phyloP scores from a whole-genome alignment of 2,888 invertebrate genomes.

The Drosophila peninsularis region DNA sequence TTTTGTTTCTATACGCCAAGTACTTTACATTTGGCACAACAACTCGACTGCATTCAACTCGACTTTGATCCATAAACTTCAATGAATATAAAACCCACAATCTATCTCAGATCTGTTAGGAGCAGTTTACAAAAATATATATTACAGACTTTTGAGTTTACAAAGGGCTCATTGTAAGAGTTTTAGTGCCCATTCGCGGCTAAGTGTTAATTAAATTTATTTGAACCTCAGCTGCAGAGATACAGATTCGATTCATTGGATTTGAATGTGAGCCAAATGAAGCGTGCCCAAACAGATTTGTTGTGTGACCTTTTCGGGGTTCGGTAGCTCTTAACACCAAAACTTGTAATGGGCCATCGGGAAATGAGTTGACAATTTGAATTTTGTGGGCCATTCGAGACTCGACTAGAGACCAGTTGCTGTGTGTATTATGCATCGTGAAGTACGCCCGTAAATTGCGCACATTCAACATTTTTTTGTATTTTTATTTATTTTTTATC shows the following conservation, averaged over 20 bases:
- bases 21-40: neutral
- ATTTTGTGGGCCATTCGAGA: conserved; percentile 11
- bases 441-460: conserved; percentile 42
- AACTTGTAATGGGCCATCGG: conserved; percentile 32
- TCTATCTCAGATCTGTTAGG: neutral
- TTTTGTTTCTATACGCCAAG: conserved; percentile 16
- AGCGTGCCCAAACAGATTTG: conserved; percentile 65
- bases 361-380: conserved; percentile 70
- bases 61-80: neutral
- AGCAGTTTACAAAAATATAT: neutral
- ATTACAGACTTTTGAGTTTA: conserved; percentile 11
- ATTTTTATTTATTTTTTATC: conserved; percentile 24
- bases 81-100: neutral
- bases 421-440: conserved; percentile 10
- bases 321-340: conserved; percentile 15
- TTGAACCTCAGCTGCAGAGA: conserved; percentile 29
- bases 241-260: conserved; percentile 30
- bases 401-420: conserved; percentile 13
- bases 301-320: conserved; percentile 50
- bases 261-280: conserved; percentile 64
- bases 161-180: conserved; percentile 44
- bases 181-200: conserved; percentile 49
- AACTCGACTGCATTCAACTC: neutral
- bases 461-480: conserved; percentile 22
- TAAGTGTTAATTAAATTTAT: conserved; percentile 75